Conservation (phyloP, 2,888 invertebrate genomes). For the Nemotelus pantherinus region DNA sequence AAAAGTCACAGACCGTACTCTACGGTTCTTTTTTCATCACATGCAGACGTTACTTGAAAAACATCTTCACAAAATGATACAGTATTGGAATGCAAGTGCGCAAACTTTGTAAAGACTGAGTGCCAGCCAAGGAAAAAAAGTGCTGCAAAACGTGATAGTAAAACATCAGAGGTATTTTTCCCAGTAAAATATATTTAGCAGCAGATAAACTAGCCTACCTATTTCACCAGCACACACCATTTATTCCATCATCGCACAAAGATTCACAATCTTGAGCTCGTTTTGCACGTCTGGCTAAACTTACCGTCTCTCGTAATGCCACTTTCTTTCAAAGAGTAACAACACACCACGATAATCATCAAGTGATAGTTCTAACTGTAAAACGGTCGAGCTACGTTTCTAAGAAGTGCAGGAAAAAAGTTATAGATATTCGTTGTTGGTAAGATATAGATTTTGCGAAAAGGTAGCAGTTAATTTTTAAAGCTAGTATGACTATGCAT, state of each 20-base stretch:
- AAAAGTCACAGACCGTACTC: conserved; percentile 5
- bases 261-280: not conserved
- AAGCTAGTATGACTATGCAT: too few relatives aligned
- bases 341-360: conserved; percentile 1
- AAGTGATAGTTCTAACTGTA: conserved; percentile 41
- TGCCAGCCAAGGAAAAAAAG: too few relatives aligned
- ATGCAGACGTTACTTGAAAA: too few relatives aligned
- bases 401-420: not conserved
- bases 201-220: not conserved
- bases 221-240: too few relatives aligned
- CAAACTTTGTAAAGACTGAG: too few relatives aligned
- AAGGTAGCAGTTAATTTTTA: not conserved
- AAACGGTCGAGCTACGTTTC: conserved; percentile 7
- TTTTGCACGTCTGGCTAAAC: not conserved
- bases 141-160: too few relatives aligned
- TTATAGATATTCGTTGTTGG: not conserved
- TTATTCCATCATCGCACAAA: too few relatives aligned
- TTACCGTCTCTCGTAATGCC: not conserved
- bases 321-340: conserved; percentile 35
- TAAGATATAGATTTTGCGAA: conserved; percentile 21
- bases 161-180: not conserved
- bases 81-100: too few relatives aligned
- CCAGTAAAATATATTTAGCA: conserved; percentile 7
- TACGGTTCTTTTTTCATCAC: conserved; percentile 21
- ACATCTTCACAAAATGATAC: too few relatives aligned